Evolutionary conservation across 2,113 vertebrate species (phyloP), one percentile per base, ranked within the genome.

Genomic region (Neoarius graeffei): DNA sequence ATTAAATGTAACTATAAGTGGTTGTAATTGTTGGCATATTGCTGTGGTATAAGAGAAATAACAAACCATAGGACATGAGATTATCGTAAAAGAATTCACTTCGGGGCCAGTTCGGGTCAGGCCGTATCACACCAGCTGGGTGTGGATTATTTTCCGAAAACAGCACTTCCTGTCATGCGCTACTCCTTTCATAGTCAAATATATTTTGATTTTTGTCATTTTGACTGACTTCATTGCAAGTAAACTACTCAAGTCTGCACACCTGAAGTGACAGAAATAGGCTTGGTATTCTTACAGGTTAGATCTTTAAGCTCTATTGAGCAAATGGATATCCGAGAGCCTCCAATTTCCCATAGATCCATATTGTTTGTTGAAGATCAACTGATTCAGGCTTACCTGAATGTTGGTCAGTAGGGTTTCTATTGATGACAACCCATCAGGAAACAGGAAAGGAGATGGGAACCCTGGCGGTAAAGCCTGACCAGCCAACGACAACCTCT

Each of bases 331-430:
- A 7, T 17, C 35, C 1, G 9, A 48, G 42, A 76, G 50, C 42
- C 42, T 50, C 3, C 4, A 76, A 23, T 17, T 74, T 0, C 52
- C 2, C 81, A 52, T 52, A 1, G 25, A 14, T 42, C 42, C 42
- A 42, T 42, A 35, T 15, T 71, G 15, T 57, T 73, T 64, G 42
- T 42, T 67, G 64, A 77, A 81, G 71, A 74, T 59, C 48, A 76
- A 52, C 9, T 35, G 48, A 23, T 42, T 25, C 42, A 42, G 42
- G 42, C 95, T 91, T 95, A 97, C 97, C 97, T 98, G 98, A 93
- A 99, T 99, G 93, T 99, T 99, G 93, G 98, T 99, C 95, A 99
- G 97, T 86, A 99, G 97, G 74, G 98, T 99, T 96, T 99, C 98
- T 97, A 99, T 99, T 92, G 98, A 99, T 89, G 98, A 99, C 93